Conservation (phyloP, 2,113 vertebrate genomes). For the Microtus richardsoni region DNA sequence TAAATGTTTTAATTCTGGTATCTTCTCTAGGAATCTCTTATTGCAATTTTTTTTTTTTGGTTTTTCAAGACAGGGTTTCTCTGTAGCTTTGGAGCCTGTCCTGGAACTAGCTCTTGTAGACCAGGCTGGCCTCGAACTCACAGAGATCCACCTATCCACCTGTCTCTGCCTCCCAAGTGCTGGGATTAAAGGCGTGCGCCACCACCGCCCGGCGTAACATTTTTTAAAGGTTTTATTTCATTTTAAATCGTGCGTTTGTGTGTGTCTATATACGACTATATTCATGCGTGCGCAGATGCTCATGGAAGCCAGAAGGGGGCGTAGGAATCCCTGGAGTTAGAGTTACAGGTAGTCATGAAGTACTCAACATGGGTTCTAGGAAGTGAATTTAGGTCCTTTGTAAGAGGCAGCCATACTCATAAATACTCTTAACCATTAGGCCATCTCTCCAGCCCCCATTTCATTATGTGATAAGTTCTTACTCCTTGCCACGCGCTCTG, state of each 20-base stretch:
- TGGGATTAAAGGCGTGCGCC: too few species aligned
- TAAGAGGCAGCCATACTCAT: background rate
- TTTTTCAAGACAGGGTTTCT: too few species aligned
- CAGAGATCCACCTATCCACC: too few species aligned
- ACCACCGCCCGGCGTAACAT: fast-evolving
- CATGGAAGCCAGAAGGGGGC: background rate
- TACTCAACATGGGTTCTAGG: background rate
- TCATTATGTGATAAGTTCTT: background rate
- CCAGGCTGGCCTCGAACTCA: too few species aligned
- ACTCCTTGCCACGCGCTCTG: background rate
- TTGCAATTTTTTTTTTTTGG: background rate
- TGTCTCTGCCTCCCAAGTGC: too few species aligned
- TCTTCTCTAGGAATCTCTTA: constrained; percentile 3
- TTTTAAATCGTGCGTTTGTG: background rate
- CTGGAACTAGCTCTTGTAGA: too few species aligned
- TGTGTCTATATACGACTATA: background rate
- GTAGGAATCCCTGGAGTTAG: background rate
- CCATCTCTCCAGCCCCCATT: background rate
- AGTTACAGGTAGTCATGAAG: background rate
- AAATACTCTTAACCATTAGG: background rate
- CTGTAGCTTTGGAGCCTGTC: too few species aligned
- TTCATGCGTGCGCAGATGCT: too few species aligned
- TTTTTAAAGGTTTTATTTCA: background rate
- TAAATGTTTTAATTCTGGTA: constrained; percentile 40
- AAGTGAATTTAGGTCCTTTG: background rate